Base-by-base conservation (phyloP, 2,797 vertebrate species). In the Champsocephalus esox region DNA sequence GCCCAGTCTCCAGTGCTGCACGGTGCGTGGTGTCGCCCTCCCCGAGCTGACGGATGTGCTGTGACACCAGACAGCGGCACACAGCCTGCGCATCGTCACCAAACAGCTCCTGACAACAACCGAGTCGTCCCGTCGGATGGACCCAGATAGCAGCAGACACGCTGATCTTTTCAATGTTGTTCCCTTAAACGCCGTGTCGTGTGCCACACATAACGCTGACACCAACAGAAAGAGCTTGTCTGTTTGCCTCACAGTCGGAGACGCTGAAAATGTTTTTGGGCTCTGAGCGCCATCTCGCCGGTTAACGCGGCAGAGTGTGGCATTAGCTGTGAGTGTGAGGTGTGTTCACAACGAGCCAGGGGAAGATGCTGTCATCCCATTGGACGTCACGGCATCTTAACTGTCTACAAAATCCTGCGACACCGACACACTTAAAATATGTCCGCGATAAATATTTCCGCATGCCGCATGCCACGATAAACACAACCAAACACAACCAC, bases 21-120 rank as follows among this genome's bases (percentile, higher is more conserved):
- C 4, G 57, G 57, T 49, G 70, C 62, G 50, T 71, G 65, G 49
- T 67, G 78, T 79, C 85, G 72, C 61, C 61, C 76, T 76, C 69
- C 10, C 58, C 50, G 48, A 19, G 66, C 76, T 87, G 93, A 92
- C 75, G 70, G 88, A 93, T 91, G 83, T 71, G 76, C 79, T 74
- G 81, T 84, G 91, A 92, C 90, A 87, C 79, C 82, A 84, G 89
- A 89, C 88, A 84, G 82, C 82, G 78, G 84, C 87, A 62, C 70
- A 61, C 79, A 83, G 92, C 83, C 90, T 82, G 88, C 38, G 84
- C 88, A 88, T 91, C 90, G 79, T 86, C 84, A 88, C 87, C 88
- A 90, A 94, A 94, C 92, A 92, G 88, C 89, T 92, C 86, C 79
- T 93, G 94, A 95, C 95, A 95, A 91, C 91, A 89, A 87, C 79